These are phyloP conservation scores for Ramphastos sulfuratus DNA, from an alignment of 2,113 vertebrate genomes.

Conservation along the genomic window DNA sequence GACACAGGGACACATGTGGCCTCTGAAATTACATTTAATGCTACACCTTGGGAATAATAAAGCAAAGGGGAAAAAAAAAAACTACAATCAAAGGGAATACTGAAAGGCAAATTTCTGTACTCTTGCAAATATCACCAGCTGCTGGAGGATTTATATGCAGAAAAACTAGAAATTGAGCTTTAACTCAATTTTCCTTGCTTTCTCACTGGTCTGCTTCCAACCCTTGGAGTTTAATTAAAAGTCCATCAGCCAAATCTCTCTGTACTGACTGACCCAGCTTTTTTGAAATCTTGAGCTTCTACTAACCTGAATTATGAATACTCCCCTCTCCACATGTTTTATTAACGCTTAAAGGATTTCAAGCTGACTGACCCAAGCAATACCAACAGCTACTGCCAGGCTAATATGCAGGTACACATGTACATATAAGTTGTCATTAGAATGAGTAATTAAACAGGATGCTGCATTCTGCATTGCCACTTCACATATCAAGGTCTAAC, in stretches of 20 bases:
- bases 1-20: neutral
- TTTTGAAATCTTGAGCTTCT: neutral
- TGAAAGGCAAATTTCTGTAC: neutral
- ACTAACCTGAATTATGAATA: neutral
- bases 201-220: constrained; percentile 32
- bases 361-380: neutral
- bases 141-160: constrained; percentile 29
- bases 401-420: neutral
- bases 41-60: constrained; percentile 29
- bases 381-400: neutral
- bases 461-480: neutral
- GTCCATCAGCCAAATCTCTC: constrained; percentile 2
- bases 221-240: constrained; percentile 44
- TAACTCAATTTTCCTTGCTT: neutral
- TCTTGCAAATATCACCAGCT: constrained; percentile 50
- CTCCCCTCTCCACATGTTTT: neutral
- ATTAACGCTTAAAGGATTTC: neutral
- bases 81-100: constrained; percentile 40
- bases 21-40: constrained; percentile 29
- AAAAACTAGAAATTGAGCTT: constrained; percentile 17
- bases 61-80: neutral
- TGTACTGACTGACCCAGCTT: neutral
- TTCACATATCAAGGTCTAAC: neutral
- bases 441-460: neutral
- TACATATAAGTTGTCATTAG: neutral